These are phyloP conservation scores for Charadrius vociferus DNA, from an alignment of 2,113 vertebrate genomes.

Conservation along the genomic window DNA sequence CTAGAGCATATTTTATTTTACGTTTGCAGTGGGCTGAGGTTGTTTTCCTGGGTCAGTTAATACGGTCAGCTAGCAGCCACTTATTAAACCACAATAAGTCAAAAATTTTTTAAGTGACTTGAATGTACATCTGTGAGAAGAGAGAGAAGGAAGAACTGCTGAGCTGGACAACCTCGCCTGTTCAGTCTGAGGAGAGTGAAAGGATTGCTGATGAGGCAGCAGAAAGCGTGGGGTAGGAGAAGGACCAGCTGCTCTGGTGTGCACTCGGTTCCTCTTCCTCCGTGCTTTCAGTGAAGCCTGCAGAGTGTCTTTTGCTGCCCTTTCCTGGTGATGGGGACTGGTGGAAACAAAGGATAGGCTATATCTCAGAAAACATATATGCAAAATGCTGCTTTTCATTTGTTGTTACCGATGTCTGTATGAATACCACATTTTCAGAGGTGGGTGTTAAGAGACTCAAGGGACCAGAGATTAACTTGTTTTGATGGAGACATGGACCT, in stretches of 20 bases:
- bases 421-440: rapidly evolving
- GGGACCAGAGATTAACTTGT: background rate
- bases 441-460: rapidly evolving
- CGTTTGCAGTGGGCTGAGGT: background rate
- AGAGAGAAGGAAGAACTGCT: background rate
- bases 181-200: background rate
- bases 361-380: no score
- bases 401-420: rapidly evolving
- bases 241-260: background rate
- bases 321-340: rapidly evolving
- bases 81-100: background rate
- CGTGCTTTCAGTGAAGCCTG: background rate
- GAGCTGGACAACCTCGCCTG: background rate
- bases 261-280: background rate
- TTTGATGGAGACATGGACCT: background rate
- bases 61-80: background rate
- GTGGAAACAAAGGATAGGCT: background rate
- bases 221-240: background rate
- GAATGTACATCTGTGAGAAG: background rate
- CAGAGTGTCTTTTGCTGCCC: background rate
- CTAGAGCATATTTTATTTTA: background rate
- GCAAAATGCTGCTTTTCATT: background rate
- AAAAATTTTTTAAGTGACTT: background rate
- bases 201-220: background rate
- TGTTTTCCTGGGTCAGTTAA: background rate